A percentile compares a stretch with the other conserved stretches of the same genome.
Conservation (phyloP, 2,888 invertebrate genomes). For the Osmoderma eremita region DNA sequence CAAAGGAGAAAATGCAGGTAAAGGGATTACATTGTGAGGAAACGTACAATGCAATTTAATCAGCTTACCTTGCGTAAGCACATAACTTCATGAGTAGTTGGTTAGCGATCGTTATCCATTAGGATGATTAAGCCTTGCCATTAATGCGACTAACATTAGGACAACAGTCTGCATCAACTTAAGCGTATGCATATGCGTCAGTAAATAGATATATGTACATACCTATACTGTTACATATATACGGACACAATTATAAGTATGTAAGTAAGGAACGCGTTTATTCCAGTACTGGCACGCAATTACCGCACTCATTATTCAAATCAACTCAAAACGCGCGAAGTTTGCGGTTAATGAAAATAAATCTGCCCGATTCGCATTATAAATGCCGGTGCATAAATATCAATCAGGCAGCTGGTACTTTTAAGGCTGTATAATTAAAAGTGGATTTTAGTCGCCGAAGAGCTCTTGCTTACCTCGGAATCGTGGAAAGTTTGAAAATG, state of each 20-base stretch:
- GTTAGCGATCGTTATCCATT: slow-evolving; percentile 20
- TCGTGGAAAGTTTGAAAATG: slow-evolving; percentile 15
- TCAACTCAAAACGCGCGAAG: slow-evolving; percentile 28
- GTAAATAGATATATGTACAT: neutral
- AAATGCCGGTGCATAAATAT: slow-evolving; percentile 31
- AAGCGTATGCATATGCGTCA: neutral
- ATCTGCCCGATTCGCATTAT: slow-evolving; percentile 14
- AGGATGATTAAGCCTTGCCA: slow-evolving; percentile 13
- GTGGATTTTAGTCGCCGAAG: slow-evolving; percentile 12
- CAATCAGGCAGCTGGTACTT: slow-evolving; percentile 25
- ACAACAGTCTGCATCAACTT: neutral
- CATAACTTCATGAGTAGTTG: neutral
- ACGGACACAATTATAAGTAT: neutral
- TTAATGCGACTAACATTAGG: slow-evolving; percentile 3
- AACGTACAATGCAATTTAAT: neutral
- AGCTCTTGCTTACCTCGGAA: slow-evolving; percentile 2
- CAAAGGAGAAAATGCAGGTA: no score
- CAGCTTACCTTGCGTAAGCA: neutral
- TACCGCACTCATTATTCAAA: slow-evolving; percentile 24
- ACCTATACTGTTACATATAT: neutral
- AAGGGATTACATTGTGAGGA: no score
- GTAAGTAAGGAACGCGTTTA: neutral
- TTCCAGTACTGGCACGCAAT: neutral
- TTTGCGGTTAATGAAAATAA: slow-evolving; percentile 30
- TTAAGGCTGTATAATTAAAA: slow-evolving; percentile 32